Evolutionary conservation across 2,797 vertebrate genomes (phyloP).

Genomic region (Erethizon dorsatum): DNA sequence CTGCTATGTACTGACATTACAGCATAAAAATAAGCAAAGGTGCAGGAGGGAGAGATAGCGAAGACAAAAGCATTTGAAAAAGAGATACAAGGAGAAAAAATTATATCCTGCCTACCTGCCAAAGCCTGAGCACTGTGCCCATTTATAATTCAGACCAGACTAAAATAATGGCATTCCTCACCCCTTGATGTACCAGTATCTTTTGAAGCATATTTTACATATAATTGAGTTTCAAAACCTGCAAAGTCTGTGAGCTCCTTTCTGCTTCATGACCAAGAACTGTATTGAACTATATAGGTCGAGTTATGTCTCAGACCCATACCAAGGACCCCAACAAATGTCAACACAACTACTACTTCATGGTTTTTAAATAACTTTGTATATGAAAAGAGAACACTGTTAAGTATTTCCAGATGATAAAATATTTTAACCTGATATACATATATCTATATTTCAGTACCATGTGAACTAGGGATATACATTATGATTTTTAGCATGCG

Average conservation of each 20-base stretch:
- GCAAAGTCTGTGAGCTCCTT: not conserved
- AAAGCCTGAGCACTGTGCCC: not conserved
- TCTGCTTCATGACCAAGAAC: not conserved
- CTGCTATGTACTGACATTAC: constrained; percentile 73
- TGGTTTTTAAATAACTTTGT: constrained; percentile 20
- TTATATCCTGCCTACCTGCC: not conserved
- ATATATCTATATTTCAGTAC: not conserved
- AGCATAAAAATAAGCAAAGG: constrained; percentile 69
- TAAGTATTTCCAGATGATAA: constrained; percentile 46
- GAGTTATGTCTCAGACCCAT: not conserved
- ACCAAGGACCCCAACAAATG: not conserved
- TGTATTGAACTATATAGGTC: not conserved
- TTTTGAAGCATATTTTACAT: constrained; percentile 3
- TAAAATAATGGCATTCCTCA: not conserved
- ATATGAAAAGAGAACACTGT: not conserved
- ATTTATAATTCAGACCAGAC: constrained; percentile 24
- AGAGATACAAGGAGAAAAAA: constrained; percentile 43
- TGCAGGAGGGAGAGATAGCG: not conserved
- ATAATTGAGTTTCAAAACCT: not conserved
- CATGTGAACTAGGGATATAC: not conserved
- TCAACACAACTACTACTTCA: not conserved
- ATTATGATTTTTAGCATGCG: not conserved
- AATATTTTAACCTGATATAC: not conserved
- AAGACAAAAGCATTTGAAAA: constrained; percentile 49
- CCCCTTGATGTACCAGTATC: not conserved